phyloP scores from a whole-genome alignment of 2,888 invertebrate species.

The Troides aeacus region DNA sequence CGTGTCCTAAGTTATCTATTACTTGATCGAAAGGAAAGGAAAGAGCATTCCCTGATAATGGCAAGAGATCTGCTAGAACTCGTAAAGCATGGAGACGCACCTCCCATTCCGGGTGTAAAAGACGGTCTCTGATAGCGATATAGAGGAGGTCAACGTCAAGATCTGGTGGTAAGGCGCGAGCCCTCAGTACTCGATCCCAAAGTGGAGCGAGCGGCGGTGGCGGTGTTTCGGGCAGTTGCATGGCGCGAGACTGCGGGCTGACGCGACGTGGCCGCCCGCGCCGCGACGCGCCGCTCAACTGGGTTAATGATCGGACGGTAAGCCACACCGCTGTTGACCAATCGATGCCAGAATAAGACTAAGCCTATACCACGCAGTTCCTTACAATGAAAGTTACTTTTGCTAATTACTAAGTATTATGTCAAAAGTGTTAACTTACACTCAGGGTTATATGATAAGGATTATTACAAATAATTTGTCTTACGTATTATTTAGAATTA shows the following conservation, averaged over 20 bases:
- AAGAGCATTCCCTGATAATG: slow-evolving; percentile 84
- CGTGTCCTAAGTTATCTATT: slow-evolving; percentile 88
- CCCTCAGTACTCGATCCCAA: slow-evolving; percentile 89
- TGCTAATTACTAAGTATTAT: neutral
- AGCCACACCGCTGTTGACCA: slow-evolving; percentile 72
- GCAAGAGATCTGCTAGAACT: slow-evolving; percentile 88
- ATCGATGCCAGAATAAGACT: slow-evolving; percentile 57
- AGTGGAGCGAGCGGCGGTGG: slow-evolving; percentile 83
- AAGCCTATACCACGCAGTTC: slow-evolving; percentile 39
- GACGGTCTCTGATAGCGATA: slow-evolving; percentile 84
- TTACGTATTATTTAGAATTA: no score
- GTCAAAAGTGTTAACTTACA: neutral
- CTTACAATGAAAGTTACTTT: slow-evolving; percentile 9
- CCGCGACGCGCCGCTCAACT: slow-evolving; percentile 73
- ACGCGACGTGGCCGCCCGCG: slow-evolving; percentile 62
- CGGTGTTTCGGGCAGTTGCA: slow-evolving; percentile 74
- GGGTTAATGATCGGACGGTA: slow-evolving; percentile 79
- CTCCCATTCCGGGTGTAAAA: slow-evolving; percentile 90
- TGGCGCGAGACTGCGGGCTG: slow-evolving; percentile 50
- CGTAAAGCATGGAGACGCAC: slow-evolving; percentile 90
- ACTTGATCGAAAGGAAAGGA: slow-evolving; percentile 87
- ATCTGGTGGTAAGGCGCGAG: slow-evolving; percentile 85
- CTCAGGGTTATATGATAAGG: neutral
- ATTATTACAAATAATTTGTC: no score
- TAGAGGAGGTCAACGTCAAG: slow-evolving; percentile 84